Conservation (phyloP, 2,113 vertebrate genomes). For the Alligator mississippiensis region DNA sequence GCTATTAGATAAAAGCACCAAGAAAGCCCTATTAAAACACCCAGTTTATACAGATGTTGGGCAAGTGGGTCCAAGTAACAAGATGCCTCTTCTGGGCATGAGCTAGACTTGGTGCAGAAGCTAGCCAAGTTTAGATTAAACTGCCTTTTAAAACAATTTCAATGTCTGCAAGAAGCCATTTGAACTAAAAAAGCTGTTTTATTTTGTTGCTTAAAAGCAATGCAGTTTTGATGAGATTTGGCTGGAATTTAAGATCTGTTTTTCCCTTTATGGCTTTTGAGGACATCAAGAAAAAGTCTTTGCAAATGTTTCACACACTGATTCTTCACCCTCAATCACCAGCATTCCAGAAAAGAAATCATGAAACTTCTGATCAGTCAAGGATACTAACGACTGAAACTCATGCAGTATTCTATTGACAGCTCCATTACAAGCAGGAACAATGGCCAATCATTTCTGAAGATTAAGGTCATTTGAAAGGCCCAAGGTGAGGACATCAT, state of each 20-base stretch:
- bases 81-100: too few relatives aligned
- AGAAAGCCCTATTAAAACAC: too few relatives aligned
- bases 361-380: not conserved
- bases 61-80: too few relatives aligned
- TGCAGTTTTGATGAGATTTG: not conserved
- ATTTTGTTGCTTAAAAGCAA: not conserved
- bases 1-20: too few relatives aligned
- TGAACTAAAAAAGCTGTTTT: not conserved
- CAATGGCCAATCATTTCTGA: constrained; percentile 21
- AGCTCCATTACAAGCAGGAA: constrained; percentile 10
- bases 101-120: too few relatives aligned
- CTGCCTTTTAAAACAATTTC: too few relatives aligned
- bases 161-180: not conserved
- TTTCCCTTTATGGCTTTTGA: not conserved
- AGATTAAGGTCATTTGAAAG: constrained; percentile 37
- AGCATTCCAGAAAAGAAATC: constrained; percentile 20
- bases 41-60: too few relatives aligned
- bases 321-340: not conserved
- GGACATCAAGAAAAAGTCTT: not conserved
- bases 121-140: too few relatives aligned
- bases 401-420: not conserved
- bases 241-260: not conserved
- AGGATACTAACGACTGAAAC: not conserved
- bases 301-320: not conserved
- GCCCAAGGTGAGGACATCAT: not conserved